These are phyloP conservation scores for Hyla sarda DNA, from an alignment of 2,113 vertebrate species.

Conservation along the genomic window DNA sequence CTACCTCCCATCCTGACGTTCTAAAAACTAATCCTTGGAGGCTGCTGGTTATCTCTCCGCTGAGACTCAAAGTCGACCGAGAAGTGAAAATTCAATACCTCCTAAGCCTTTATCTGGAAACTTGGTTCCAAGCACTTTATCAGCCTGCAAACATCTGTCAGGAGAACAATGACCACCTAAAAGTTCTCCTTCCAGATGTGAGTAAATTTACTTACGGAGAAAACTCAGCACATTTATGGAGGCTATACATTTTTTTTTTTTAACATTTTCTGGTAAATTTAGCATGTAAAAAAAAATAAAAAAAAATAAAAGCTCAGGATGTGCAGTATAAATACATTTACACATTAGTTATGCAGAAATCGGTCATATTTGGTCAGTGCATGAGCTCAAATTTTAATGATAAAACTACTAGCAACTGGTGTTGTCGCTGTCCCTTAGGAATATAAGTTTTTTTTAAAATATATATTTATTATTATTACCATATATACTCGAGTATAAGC, in stretches of 20 bases:
- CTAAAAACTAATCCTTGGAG: constrained; percentile 1
- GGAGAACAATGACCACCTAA: constrained; percentile 8
- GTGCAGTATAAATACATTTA: background rate
- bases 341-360: background rate
- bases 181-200: background rate
- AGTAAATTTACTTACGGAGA: background rate
- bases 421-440: background rate
- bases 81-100: constrained; percentile 1
- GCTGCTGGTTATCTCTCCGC: constrained; percentile 43
- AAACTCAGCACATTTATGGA: background rate
- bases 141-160: background rate
- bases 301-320: background rate
- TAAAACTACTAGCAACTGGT: no score
- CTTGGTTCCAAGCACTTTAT: constrained; percentile 36
- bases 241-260: background rate
- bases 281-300: no score
- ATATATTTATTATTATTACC: background rate
- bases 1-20: background rate
- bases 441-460: no score
- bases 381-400: background rate
- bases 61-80: background rate
- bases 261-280: background rate
- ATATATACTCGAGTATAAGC: no score
- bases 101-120: background rate
- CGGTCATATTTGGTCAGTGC: background rate